Conservation (phyloP, 2,113 vertebrate genomes). For the Podocnemis expansa region DNA sequence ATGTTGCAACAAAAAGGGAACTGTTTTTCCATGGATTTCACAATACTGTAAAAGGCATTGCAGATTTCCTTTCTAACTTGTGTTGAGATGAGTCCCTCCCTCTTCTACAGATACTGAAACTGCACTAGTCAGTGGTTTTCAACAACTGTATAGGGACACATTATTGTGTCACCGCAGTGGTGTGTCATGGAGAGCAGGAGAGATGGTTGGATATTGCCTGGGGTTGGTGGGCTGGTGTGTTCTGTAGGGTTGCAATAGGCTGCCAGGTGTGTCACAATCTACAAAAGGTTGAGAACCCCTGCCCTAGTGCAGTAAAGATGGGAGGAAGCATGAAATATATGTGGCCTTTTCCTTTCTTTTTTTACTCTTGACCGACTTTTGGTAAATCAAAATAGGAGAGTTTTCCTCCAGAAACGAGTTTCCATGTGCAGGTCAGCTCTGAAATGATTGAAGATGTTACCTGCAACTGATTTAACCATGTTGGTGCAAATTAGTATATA, state of each 20-base stretch:
- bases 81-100: fast-evolving
- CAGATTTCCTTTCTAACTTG: not conserved
- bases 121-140: too few species aligned
- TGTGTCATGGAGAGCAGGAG: too few species aligned
- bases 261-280: too few species aligned
- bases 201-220: too few species aligned
- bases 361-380: not conserved
- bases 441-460: not conserved
- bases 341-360: not conserved
- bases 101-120: fast-evolving
- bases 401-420: not conserved
- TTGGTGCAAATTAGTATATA: slow-evolving; percentile 8
- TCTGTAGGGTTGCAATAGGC: too few species aligned
- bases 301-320: not conserved
- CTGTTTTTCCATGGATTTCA: slow-evolving; percentile 23
- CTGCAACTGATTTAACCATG: not conserved
- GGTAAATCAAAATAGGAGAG: not conserved
- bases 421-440: not conserved
- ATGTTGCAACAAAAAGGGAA: not conserved
- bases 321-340: fast-evolving
- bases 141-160: too few species aligned
- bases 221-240: too few species aligned
- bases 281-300: too few species aligned
- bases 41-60: not conserved
- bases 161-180: too few species aligned